phyloP scores from a whole-genome alignment of 1,140 invertebrate species.

The Batillaria attramentaria region DNA sequence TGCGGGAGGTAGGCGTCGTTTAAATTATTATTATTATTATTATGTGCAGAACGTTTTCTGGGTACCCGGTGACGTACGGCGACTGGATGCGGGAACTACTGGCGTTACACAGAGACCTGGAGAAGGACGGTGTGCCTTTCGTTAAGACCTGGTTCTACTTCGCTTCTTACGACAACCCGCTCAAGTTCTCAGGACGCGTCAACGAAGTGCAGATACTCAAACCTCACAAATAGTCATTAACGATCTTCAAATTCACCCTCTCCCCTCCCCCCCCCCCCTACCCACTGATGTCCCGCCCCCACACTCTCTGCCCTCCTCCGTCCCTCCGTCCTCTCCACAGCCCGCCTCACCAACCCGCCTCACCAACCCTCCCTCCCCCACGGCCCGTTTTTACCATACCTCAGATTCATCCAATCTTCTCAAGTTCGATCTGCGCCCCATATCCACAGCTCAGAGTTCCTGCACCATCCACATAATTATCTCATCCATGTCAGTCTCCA shows the following conservation, averaged over 20 bases:
- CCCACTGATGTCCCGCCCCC: background rate
- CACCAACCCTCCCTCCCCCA: background rate
- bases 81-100: slow-evolving; percentile 25
- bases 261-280: background rate
- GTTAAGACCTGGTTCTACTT: slow-evolving; percentile 48
- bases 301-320: background rate
- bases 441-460: too few species aligned
- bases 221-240: background rate
- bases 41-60: slow-evolving; percentile 17
- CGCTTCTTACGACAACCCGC: slow-evolving; percentile 62
- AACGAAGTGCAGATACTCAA: slow-evolving; percentile 62
- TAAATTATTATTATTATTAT: too few species aligned
- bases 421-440: too few species aligned
- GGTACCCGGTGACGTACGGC: slow-evolving; percentile 19
- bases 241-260: background rate
- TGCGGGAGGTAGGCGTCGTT: too few species aligned
- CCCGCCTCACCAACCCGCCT: background rate
- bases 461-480: too few species aligned
- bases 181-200: slow-evolving; percentile 50
- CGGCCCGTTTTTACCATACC: too few species aligned
- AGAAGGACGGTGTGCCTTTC: slow-evolving; percentile 39
- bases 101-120: slow-evolving; percentile 25
- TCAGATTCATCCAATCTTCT: too few species aligned
- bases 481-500: too few species aligned
- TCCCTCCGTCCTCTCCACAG: background rate